phyloP scores from a whole-genome alignment of 2,113 vertebrate genomes.

The Plecturocebus donacophilus region DNA sequence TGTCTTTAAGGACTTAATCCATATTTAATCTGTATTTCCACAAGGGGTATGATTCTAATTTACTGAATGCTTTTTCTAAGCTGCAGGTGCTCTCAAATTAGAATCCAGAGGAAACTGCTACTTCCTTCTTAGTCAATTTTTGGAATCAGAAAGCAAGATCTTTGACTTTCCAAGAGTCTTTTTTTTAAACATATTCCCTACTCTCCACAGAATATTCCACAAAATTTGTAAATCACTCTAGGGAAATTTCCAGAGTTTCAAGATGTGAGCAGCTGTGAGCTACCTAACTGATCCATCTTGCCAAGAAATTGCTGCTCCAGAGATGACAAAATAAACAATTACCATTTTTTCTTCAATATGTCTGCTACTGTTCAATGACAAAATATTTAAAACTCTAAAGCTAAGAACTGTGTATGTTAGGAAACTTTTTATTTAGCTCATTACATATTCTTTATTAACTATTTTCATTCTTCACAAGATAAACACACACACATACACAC shows the following conservation, averaged over 20 bases:
- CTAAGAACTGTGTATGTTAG: background rate
- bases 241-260: slow-evolving; percentile 25
- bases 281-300: background rate
- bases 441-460: background rate
- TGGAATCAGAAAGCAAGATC: slow-evolving; percentile 8
- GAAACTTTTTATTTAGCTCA: background rate
- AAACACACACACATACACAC: too few relatives aligned
- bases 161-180: background rate
- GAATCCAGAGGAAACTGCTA: slow-evolving; percentile 25
- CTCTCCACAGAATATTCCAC: background rate
- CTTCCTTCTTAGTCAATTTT: slow-evolving; percentile 26
- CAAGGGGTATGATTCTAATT: background rate
- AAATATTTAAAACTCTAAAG: background rate
- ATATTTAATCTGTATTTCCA: slow-evolving; percentile 4
- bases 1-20: background rate
- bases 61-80: background rate
- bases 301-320: background rate
- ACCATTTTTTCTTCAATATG: slow-evolving; percentile 6
- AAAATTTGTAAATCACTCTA: slow-evolving; percentile 41
- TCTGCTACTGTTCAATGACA: background rate
- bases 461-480: background rate
- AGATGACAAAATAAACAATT: slow-evolving; percentile 13
- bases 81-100: background rate
- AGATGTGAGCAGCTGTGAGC: slow-evolving; percentile 52
- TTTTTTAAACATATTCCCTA: background rate